Percentiles rank a stretch among this genome's conserved stretches.
phyloP scores from a whole-genome alignment of 2,113 vertebrate species.

The Anoplopoma fimbria region DNA sequence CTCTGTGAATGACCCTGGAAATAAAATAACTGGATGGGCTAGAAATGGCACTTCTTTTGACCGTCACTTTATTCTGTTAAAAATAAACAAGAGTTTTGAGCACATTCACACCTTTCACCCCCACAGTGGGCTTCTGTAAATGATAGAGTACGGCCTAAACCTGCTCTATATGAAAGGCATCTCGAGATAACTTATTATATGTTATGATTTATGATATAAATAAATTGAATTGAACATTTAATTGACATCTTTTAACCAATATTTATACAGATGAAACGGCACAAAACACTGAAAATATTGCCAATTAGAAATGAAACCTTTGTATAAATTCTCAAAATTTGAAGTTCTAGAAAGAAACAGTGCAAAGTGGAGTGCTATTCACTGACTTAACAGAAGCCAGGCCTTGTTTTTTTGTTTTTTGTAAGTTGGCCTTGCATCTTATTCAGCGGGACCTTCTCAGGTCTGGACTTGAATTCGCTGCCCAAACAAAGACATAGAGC shows the following conservation, averaged over 20 bases:
- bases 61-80: constrained; percentile 20
- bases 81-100: constrained; percentile 24
- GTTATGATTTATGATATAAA: no score
- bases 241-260: neutral
- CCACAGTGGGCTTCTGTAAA: no score
- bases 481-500: constrained; percentile 81
- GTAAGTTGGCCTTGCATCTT: constrained; percentile 65
- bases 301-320: constrained; percentile 19
- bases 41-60: constrained; percentile 36
- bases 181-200: no score
- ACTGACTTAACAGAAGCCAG: constrained; percentile 38
- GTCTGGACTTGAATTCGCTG: constrained; percentile 67
- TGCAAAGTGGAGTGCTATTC: constrained; percentile 47
- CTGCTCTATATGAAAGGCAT: no score
- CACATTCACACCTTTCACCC: constrained; percentile 1
- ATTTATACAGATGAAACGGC: neutral
- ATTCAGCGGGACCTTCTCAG: constrained; percentile 57
- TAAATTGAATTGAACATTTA: no score
- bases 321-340: constrained; percentile 8
- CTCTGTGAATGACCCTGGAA: constrained; percentile 61
- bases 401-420: constrained; percentile 28
- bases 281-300: constrained; percentile 13
- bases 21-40: constrained; percentile 37
- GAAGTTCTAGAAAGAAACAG: constrained; percentile 13
- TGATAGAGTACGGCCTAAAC: no score